phyloP scores from a whole-genome alignment of 2,888 invertebrate species.

The Yponomeuta cagnagella region DNA sequence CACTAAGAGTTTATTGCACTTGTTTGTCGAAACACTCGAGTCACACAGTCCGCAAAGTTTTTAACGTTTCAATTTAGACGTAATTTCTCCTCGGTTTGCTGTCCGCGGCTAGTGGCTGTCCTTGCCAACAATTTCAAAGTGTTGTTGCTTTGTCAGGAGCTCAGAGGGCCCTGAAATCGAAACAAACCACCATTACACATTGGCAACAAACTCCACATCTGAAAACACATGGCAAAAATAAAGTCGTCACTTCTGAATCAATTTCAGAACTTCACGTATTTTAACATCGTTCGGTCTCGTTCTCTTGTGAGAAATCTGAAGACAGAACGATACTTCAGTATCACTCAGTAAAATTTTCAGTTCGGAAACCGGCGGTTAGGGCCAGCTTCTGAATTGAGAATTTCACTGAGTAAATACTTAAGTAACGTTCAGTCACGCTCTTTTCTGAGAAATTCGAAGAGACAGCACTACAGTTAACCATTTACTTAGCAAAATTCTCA shows the following conservation, averaged over 20 bases:
- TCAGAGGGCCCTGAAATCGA: constrained; percentile 69
- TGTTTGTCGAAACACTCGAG: constrained; percentile 56
- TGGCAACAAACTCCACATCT: not conserved
- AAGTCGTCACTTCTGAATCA: not conserved
- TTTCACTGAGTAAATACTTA: too few relatives aligned
- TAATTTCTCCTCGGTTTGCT: constrained; percentile 50
- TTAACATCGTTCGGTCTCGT: too few relatives aligned
- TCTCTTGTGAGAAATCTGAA: too few relatives aligned
- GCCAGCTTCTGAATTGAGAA: too few relatives aligned
- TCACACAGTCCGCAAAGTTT: constrained; percentile 57
- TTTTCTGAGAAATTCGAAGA: too few relatives aligned
- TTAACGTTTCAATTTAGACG: constrained; percentile 59
- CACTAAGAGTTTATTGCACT: constrained; percentile 72
- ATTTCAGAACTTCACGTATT: too few relatives aligned
- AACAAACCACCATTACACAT: constrained; percentile 18
- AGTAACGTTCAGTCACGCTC: too few relatives aligned
- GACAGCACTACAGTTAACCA: too few relatives aligned
- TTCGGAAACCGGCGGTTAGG: too few relatives aligned
- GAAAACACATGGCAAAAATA: not conserved
- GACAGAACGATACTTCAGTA: too few relatives aligned
- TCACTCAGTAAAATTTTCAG: too few relatives aligned
- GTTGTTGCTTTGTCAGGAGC: constrained; percentile 72
- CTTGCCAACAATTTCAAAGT: constrained; percentile 51
- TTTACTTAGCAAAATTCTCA: too few relatives aligned
- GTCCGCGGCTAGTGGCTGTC: constrained; percentile 55